A percentile compares a stretch with the other conserved stretches of the same genome.
phyloP scores from a whole-genome alignment of 2,113 vertebrate species.

The Hydrochoerus hydrochaeris region DNA sequence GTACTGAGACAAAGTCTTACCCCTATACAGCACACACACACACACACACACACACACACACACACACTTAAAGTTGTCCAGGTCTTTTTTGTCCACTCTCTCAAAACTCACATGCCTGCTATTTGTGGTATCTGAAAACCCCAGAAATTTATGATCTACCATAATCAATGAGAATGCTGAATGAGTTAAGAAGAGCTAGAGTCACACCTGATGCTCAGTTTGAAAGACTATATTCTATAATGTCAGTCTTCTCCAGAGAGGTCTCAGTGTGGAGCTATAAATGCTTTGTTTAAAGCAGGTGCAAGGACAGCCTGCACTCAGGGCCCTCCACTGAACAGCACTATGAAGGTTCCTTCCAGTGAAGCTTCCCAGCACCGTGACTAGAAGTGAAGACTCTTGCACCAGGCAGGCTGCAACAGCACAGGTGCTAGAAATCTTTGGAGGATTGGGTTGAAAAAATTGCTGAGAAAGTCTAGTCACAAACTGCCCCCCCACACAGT shows the following conservation, averaged over 20 bases:
- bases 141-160: neutral
- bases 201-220: constrained; percentile 17
- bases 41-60: neutral
- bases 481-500: accelerated
- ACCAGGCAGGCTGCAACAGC: constrained; percentile 57
- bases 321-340: constrained; percentile 36
- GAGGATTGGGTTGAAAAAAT: constrained; percentile 43
- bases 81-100: neutral
- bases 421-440: neutral
- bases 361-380: neutral
- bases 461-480: constrained; percentile 21
- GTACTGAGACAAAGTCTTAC: neutral
- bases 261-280: constrained; percentile 56
- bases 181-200: neutral
- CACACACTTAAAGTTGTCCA: neutral
- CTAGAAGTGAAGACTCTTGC: accelerated
- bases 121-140: neutral
- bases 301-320: neutral
- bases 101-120: neutral
- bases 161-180: neutral
- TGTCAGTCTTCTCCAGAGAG: constrained; percentile 54
- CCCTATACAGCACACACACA: neutral
- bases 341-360: constrained; percentile 35
- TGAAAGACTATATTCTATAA: constrained; percentile 50
- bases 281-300: constrained; percentile 55